Base-by-base conservation (phyloP, 2,113 vertebrate genomes). In the Zosterops lateralis region DNA sequence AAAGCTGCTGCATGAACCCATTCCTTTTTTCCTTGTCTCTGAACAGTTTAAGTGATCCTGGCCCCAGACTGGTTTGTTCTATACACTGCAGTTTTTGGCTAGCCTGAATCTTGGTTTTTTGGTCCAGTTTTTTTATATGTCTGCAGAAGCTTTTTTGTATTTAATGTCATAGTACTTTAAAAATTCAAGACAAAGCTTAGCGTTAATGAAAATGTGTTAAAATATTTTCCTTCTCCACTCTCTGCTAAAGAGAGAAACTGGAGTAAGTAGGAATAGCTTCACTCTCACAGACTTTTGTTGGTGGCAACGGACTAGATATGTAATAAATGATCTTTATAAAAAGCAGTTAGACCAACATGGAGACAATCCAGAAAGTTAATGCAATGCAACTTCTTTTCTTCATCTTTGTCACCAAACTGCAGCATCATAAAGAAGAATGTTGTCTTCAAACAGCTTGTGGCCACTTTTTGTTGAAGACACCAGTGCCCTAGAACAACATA, bases 1-100 rank as follows among this genome's bases (percentile, higher is more conserved):
- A 94, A 67, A 94, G 56, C 73, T 80, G 67, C 84, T 85, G 54
- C 79, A 36, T 66, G 58, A 83, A 70, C 75, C 83, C 72, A 73
- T 93, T 84, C 53, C 54, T 40, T 90, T 45, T 74, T 91, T 57
- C 87, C 91, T 84, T 20, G 68, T 87, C 77, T 87, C n/a, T 93
- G 77, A 78, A 61, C 29, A 47, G 75, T 32, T 87, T 61, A 72
- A 92, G n/a, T 53, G 70, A 61, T 94, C 54, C 71, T 89, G 85
- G 78, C 81, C 42, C 54, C 19, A 16, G 1, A 65, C 2, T 70
- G 29, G 3, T 79, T 32, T 85, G 45, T 76, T 68, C 42, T 87
- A 19, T 76, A 40, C 32, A 20, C 60, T 76, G 58, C 36, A 81
- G 50, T 58, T 51, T 32, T 93, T 76, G 88, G 78, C 51, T 76